Evolutionary conservation across 2,888 invertebrate genomes (phyloP).

Genomic region (Priapulus caudatus): DNA sequence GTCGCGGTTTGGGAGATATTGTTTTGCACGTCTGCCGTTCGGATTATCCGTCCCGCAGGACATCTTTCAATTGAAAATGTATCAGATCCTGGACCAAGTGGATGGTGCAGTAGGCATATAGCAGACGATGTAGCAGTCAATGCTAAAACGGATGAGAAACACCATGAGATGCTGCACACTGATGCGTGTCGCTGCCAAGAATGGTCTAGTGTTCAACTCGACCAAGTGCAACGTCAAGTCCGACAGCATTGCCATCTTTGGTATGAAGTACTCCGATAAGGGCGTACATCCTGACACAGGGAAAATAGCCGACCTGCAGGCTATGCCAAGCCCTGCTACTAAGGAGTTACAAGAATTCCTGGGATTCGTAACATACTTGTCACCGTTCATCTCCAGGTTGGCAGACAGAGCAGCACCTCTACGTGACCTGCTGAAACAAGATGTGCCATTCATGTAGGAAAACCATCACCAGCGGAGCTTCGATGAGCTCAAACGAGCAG

Average conservation of each 20-base stretch:
- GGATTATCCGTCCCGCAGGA: too few species aligned
- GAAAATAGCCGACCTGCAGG: conserved; percentile 14
- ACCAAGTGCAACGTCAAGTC: conserved; percentile 12
- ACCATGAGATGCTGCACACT: conserved; percentile 12
- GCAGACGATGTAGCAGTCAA: conserved; percentile 13
- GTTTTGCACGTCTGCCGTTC: too few species aligned
- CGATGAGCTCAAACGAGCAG: too few species aligned
- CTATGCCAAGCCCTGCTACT: conserved; percentile 13
- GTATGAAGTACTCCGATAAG: conserved; percentile 5
- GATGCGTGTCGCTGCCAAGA: conserved; percentile 11
- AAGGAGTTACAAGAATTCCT: conserved; percentile 16
- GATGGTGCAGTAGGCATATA: too few species aligned
- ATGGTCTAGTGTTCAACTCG: conserved; percentile 17
- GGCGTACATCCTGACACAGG: conserved; percentile 13
- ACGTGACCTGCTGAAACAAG: too few species aligned
- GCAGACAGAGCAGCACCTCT: too few species aligned
- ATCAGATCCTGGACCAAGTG: too few species aligned
- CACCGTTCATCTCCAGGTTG: conserved; percentile 12
- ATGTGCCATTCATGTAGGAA: too few species aligned
- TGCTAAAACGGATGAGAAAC: conserved; percentile 10
- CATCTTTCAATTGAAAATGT: too few species aligned
- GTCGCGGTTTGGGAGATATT: too few species aligned
- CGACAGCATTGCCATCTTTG: not conserved
- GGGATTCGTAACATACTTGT: conserved; percentile 14
- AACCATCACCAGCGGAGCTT: too few species aligned